Percentiles rank a stretch among this genome's conserved stretches.
Evolutionary conservation across 53 echinoderm and acorn worm species (phyloP).

Genomic region (Echinometra lucunter): DNA sequence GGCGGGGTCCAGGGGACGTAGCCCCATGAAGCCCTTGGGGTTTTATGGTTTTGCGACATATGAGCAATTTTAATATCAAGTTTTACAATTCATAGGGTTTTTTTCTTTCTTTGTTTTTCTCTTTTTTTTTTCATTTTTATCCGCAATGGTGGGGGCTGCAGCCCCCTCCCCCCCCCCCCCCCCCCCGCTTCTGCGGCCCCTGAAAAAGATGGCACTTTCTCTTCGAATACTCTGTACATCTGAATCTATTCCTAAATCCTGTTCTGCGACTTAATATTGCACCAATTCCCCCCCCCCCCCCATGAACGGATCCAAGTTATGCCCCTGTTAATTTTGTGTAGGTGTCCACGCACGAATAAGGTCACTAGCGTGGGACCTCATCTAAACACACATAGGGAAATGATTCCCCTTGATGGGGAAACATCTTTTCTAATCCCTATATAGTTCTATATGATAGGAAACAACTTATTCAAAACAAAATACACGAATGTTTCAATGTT

Average conservation of each 20-base stretch:
- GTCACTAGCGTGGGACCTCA: not conserved
- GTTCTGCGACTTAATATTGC: not conserved
- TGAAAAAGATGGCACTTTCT: too few relatives aligned
- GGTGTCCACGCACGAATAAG: not conserved
- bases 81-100: too few relatives aligned
- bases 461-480: not conserved
- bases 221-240: not conserved
- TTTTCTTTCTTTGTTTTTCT: too few relatives aligned
- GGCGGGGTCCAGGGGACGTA: too few relatives aligned
- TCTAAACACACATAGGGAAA: not conserved
- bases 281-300: not conserved
- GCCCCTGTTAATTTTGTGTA: too few relatives aligned
- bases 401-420: not conserved
- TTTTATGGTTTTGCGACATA: too few relatives aligned
- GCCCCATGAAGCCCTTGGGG: too few relatives aligned
- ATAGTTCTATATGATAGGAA: not conserved
- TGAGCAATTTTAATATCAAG: too few relatives aligned
- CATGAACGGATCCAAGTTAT: not conserved
- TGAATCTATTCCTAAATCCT: not conserved
- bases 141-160: too few relatives aligned
- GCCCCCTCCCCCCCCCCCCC: too few relatives aligned
- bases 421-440: not conserved
- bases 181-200: too few relatives aligned
- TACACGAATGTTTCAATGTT: not conserved
- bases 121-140: too few relatives aligned